Conservation (phyloP, 2,888 invertebrate genomes). For the Eremobia ochroleuca region DNA sequence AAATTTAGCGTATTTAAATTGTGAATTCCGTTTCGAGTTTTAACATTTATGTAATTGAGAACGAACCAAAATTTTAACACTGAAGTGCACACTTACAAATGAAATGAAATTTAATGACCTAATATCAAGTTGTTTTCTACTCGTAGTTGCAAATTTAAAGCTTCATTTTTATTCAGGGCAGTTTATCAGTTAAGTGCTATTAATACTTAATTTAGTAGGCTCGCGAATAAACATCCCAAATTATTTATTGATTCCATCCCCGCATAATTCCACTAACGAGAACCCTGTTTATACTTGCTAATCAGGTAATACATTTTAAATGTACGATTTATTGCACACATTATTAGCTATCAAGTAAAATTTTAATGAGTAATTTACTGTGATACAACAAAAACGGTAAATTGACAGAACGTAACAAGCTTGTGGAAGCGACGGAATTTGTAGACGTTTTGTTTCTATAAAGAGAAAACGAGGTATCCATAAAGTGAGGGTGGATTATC, state of each 20-base stretch:
- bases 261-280: conserved; percentile 63
- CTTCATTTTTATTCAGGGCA: conserved; percentile 26
- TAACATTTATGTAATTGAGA: conserved; percentile 57
- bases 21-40: conserved; percentile 34
- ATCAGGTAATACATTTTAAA: conserved; percentile 66
- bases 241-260: conserved; percentile 61
- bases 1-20: conserved; percentile 38
- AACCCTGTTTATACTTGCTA: conserved; percentile 71
- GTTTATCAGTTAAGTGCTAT: conserved; percentile 58
- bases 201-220: conserved; percentile 60
- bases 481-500: conserved; percentile 72
- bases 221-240: conserved; percentile 56
- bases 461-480: conserved; percentile 71
- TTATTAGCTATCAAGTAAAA: conserved; percentile 56
- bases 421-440: conserved; percentile 43
- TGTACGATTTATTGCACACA: conserved; percentile 59
- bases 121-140: conserved; percentile 20
- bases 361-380: conserved; percentile 54
- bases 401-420: conserved; percentile 50
- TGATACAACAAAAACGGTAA: conserved; percentile 47
- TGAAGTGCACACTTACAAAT: conserved; percentile 39
- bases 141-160: conserved; percentile 16
- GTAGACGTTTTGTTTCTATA: conserved; percentile 64
- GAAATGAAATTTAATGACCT: conserved; percentile 34
- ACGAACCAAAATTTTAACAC: conserved; percentile 41